Conservation (phyloP, 92 coral and sea anemone genomes). For the Zoanthus sansibaricus region DNA sequence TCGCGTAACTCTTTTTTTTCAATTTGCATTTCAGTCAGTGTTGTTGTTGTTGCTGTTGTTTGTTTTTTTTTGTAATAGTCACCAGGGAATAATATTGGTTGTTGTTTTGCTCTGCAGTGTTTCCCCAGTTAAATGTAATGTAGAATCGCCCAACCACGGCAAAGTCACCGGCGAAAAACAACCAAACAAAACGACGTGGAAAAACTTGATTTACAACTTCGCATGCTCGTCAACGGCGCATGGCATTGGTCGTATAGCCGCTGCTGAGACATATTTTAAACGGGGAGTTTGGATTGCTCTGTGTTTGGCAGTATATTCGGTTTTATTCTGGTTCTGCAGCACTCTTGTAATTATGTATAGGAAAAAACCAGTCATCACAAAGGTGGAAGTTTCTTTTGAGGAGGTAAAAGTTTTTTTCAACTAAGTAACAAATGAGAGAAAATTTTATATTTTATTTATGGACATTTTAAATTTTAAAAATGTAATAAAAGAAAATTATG, state of each 20-base stretch:
- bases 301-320: slow-evolving; percentile 54
- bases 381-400: slow-evolving; percentile 78
- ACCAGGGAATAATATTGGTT: no score
- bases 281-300: slow-evolving; percentile 62
- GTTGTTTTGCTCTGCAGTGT: slow-evolving; percentile 23
- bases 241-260: slow-evolving; percentile 78
- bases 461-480: no score
- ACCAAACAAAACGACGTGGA: slow-evolving; percentile 14
- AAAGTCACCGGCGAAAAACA: not conserved
- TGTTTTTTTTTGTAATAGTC: no score
- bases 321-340: slow-evolving; percentile 59
- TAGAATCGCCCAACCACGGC: not conserved
- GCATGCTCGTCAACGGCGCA: slow-evolving; percentile 80
- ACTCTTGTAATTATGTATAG: slow-evolving; percentile 43
- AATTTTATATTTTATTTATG: no score
- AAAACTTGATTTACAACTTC: slow-evolving; percentile 40
- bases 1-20: no score
- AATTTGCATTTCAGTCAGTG: no score
- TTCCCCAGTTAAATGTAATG: slow-evolving; percentile 11
- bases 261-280: slow-evolving; percentile 52
- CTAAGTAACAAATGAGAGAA: not conserved
- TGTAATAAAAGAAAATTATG: no score
- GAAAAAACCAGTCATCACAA: slow-evolving; percentile 71
- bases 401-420: slow-evolving; percentile 51
- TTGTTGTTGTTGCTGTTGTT: no score